Percentiles rank a stretch among this genome's conserved stretches.
These are phyloP conservation scores for Amphipoea oculea DNA, from an alignment of 2,888 invertebrate species.

Conservation along the genomic window DNA sequence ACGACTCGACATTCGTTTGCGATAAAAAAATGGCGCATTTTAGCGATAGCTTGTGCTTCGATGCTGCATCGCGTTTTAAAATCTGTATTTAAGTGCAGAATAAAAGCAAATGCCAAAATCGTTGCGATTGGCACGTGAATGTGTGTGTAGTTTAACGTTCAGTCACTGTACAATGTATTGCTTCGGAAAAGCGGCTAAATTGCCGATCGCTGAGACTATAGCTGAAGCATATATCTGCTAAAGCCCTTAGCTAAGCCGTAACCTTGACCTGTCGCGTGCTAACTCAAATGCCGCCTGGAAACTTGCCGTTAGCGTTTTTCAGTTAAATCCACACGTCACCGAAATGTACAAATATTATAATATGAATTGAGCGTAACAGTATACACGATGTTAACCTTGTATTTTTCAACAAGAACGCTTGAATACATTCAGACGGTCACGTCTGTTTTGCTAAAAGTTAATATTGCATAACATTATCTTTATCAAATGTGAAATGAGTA, in stretches of 20 bases:
- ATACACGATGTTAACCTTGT: constrained; percentile 36
- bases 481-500: neutral
- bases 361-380: constrained; percentile 51
- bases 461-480: constrained; percentile 3
- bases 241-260: constrained; percentile 43
- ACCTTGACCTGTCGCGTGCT: constrained; percentile 87
- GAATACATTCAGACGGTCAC: neutral
- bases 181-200: neutral
- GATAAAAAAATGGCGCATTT: neutral
- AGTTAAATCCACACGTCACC: constrained; percentile 58
- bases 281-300: constrained; percentile 77
- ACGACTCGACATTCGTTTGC: neutral
- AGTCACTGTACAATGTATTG: neutral
- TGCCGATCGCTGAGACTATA: neutral
- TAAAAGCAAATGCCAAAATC: neutral
- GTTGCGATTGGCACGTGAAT: neutral
- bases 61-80: neutral
- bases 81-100: neutral
- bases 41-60: neutral
- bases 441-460: constrained; percentile 6
- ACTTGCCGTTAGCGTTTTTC: constrained; percentile 71
- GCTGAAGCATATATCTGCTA: constrained; percentile 13
- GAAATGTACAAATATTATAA: constrained; percentile 59
- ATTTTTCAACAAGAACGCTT: constrained; percentile 35
- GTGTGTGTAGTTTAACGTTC: neutral